Evolutionary conservation across 2,888 invertebrate genomes (phyloP), one percentile per base, ranked within the genome.

Genomic region (Coecobrya sp.): DNA sequence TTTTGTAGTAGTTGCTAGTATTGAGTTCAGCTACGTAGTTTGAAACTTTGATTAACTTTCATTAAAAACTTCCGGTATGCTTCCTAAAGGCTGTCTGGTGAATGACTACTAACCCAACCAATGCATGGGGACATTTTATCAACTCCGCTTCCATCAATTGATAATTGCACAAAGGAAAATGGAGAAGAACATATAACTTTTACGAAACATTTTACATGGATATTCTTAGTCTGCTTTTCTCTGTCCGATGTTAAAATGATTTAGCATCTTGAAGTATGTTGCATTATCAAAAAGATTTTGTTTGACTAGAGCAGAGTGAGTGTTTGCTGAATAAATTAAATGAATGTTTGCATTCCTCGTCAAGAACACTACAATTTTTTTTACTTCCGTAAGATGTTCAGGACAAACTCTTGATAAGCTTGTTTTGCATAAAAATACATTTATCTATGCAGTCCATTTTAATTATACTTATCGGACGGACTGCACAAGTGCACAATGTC

Each of bases 281-380:
- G 22, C 8, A 65, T 10, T 25, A 65, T 27, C 27, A 65, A 25
- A 1, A 25, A 25, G 25, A 65, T 65, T 5, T 27, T 65, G 22
- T n/a, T n/a, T n/a, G n/a, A n/a, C n/a, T n/a, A n/a, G n/a, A n/a
- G n/a, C n/a, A n/a, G 11, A 65, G 65, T 25, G 11, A 65, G 65
- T 65, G 65, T 65, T 65, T 65, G 11, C 27, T 27, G 65, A 65
- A 65, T 22, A 65, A 65, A 65, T 65, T 65, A 25, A 65, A 25
- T 25, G n/a, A 25, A 65, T 65, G 65, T 65, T 65, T 65, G 25
- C 19, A 25, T 11, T 65, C 25, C 22, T 27, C n/a, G n/a, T n/a
- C 27, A 7, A 25, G 25, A 65, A 65, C 1, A 10, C 11, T 65
- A 4, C n/a, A 25, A 1, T 3, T 25, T 65, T 65, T 65, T 65